Conservation (phyloP, 2,113 vertebrate genomes). For the Lucifuga dentata region DNA sequence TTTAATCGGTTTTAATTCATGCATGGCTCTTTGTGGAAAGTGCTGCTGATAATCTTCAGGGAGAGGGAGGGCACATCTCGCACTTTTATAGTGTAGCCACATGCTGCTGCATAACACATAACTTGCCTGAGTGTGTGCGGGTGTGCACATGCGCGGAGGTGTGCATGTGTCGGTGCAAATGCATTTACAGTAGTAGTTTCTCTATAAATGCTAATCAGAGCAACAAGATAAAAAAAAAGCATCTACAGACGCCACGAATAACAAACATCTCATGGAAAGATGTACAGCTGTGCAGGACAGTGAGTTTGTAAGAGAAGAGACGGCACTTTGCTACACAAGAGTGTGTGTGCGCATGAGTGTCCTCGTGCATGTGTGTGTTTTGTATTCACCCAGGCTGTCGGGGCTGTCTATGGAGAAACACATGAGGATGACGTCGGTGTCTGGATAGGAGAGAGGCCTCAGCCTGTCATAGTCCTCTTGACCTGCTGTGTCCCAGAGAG, state of each 20-base stretch:
- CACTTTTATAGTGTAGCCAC: neutral
- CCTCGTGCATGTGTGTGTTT: neutral
- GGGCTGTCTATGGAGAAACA: conserved; percentile 88
- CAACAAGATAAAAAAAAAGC: conserved; percentile 23
- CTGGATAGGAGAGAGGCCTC: conserved; percentile 86
- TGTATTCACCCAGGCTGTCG: conserved; percentile 91
- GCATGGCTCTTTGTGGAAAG: conserved; percentile 7
- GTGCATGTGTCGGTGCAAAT: too few species aligned
- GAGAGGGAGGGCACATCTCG: neutral
- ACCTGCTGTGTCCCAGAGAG: conserved; percentile 86
- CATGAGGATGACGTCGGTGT: conserved; percentile 88
- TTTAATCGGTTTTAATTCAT: conserved; percentile 11
- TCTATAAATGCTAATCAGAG: conserved; percentile 1
- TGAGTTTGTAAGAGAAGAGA: too few species aligned
- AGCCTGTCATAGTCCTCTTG: conserved; percentile 88
- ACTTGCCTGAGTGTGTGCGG: neutral
- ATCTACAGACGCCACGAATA: conserved; percentile 10
- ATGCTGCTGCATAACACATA: neutral
- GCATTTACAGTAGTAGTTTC: conserved; percentile 18
- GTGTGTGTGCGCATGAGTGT: neutral
- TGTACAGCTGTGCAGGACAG: neutral
- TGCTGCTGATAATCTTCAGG: conserved; percentile 3
- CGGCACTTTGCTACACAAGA: neutral
- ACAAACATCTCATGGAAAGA: conserved; percentile 11
- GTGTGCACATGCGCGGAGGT: neutral